These are phyloP conservation scores for Luscinia luscinia DNA, from an alignment of 2,797 vertebrate genomes.

Conservation along the genomic window DNA sequence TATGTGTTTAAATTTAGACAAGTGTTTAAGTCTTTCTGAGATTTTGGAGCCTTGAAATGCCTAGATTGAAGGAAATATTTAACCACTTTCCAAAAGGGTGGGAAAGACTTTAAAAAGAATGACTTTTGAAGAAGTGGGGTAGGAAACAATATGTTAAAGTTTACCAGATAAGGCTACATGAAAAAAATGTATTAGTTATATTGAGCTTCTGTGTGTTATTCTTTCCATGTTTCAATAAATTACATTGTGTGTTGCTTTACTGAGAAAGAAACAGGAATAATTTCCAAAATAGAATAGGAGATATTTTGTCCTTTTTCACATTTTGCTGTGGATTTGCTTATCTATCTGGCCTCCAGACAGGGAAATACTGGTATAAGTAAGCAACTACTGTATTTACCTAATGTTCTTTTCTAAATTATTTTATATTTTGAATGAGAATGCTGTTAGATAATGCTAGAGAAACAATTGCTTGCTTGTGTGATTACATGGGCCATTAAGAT, in stretches of 20 bases:
- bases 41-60: accelerated
- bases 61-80: not conserved
- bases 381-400: not conserved
- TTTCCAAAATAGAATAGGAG: not conserved
- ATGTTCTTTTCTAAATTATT: not conserved
- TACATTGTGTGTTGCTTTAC: not conserved
- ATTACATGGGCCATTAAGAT: not conserved
- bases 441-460: not conserved
- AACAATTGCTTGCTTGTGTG: not conserved
- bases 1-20: not conserved
- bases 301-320: not conserved
- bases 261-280: not conserved
- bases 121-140: not conserved
- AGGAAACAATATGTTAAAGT: not conserved
- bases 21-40: not conserved
- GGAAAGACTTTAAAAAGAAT: not conserved
- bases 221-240: not conserved
- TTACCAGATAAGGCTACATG: not conserved
- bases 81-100: not conserved
- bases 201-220: not conserved
- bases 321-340: not conserved
- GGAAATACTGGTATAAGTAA: not conserved
- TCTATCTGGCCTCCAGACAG: not conserved
- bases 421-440: not conserved
- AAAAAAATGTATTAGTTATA: not conserved